A percentile compares a stretch with the other conserved stretches of the same genome.
Conservation (phyloP, 2,113 vertebrate genomes). For the Ailuropoda melanoleuca region DNA sequence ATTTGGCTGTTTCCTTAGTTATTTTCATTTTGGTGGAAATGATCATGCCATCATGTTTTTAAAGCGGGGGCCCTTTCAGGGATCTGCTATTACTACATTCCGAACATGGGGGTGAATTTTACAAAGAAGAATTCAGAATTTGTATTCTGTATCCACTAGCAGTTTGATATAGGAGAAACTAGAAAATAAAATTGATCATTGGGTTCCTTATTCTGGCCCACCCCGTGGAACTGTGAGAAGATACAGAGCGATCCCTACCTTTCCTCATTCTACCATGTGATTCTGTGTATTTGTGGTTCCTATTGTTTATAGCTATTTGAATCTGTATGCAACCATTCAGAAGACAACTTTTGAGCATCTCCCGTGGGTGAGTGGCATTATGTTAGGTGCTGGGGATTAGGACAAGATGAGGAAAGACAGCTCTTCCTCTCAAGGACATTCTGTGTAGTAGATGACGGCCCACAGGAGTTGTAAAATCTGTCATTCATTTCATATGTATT, state of each 20-base stretch:
- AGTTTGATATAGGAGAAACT: slow-evolving; percentile 8
- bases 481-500: not conserved
- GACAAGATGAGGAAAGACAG: not conserved
- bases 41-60: not conserved
- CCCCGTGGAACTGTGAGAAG: not conserved
- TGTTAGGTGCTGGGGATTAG: not conserved
- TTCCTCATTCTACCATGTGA: not conserved
- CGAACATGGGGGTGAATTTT: not conserved
- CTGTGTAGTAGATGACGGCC: not conserved
- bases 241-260: not conserved
- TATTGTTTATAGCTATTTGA: not conserved
- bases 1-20: not conserved
- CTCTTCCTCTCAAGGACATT: not conserved
- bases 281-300: not conserved
- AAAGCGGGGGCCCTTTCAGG: not conserved
- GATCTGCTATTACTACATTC: not conserved
- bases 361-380: not conserved
- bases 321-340: not conserved
- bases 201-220: not conserved
- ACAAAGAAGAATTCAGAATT: not conserved
- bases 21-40: slow-evolving; percentile 37
- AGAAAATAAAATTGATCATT: not conserved
- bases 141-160: not conserved
- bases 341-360: not conserved
- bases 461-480: not conserved